Evolutionary conservation across 2,113 vertebrate species (phyloP), one percentile per base, ranked within the genome.

Genomic region (Solea senegalensis): DNA sequence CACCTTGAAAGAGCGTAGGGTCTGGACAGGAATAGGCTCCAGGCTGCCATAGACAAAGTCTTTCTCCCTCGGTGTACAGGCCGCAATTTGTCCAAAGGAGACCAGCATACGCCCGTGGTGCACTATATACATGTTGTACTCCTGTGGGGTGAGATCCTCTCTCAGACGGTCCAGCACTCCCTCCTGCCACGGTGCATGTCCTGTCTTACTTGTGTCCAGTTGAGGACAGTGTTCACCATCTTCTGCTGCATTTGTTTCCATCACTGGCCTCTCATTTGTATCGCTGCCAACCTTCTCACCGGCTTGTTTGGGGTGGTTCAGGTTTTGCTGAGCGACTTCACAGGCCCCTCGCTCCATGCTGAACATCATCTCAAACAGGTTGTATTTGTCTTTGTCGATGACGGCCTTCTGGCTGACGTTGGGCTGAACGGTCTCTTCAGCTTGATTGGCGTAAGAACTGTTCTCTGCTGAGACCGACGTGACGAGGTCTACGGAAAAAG

Each of bases 21-120:
- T 97, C 87, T 96, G 96, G 11, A 98, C 94, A 21, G 95, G 94
- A 77, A 97, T 97, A 10, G 95, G 95, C 78, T 98, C 96, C 57
- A 98, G 84, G 45, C 94, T 95, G 58, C 95, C 93, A 1, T 99
- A 99, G 7, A 98, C 94, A 76, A 98, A 96, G 69, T 98, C 97
- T 68, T 85, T 95, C 41, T 98, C 96, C 81, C 85, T 94, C 0
- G 97, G 95, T 0, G 96, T 98, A 56, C 96, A 98, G 70, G 97
- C 96, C 44, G 93, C 71, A 44, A 97, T 94, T 80, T 98, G 95
- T 14, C 96, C 96, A 41, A 98, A 98, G 76, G 92, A 88, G 16
- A 92, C 7, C 72, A 92, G 82, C 96, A 98, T 97, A 55, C 95
- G 92, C 0, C 96, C 96, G 0, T 98, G 95, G 66, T 92, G 90